These are phyloP conservation scores for Epizoanthus ramosus DNA, from an alignment of 92 coral and sea anemone species.

Conservation along the genomic window DNA sequence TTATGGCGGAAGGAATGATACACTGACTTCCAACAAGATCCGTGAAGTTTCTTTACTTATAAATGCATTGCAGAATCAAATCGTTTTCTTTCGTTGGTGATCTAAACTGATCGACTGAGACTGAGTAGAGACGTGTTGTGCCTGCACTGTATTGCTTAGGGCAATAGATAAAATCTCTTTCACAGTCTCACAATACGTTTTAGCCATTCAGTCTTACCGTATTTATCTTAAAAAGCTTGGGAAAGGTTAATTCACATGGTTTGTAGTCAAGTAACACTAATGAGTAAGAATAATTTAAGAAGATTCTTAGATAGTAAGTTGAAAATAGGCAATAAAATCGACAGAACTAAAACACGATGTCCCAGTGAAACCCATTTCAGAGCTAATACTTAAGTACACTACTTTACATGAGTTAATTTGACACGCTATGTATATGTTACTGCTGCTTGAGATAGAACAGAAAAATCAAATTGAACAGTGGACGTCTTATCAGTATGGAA, in stretches of 20 bases:
- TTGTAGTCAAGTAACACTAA: constrained; percentile 19
- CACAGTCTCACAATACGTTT: constrained; percentile 30
- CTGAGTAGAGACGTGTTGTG: constrained; percentile 9
- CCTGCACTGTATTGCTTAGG: constrained; percentile 13
- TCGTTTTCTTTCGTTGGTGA: background rate
- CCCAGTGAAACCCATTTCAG: too few species aligned
- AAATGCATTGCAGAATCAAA: background rate
- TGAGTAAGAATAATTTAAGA: background rate
- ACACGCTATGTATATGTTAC: too few species aligned
- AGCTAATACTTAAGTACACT: too few species aligned
- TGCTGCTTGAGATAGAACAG: too few species aligned
- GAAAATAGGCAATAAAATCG: background rate
- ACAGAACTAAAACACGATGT: background rate
- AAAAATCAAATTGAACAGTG: too few species aligned
- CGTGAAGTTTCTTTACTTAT: background rate
- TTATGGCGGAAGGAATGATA: too few species aligned
- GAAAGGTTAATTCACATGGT: constrained; percentile 6
- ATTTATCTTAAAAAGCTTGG: constrained; percentile 25
- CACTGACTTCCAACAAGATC: too few species aligned
- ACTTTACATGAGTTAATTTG: too few species aligned
- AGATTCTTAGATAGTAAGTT: background rate
- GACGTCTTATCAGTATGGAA: too few species aligned
- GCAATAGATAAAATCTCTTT: constrained; percentile 48
- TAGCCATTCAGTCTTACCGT: constrained; percentile 33
- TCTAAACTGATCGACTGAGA: constrained; percentile 13